Evolutionary conservation across 1,140 invertebrate species (phyloP), one percentile per base, ranked within the genome.

Genomic region (Pseudobourletiella spinata): DNA sequence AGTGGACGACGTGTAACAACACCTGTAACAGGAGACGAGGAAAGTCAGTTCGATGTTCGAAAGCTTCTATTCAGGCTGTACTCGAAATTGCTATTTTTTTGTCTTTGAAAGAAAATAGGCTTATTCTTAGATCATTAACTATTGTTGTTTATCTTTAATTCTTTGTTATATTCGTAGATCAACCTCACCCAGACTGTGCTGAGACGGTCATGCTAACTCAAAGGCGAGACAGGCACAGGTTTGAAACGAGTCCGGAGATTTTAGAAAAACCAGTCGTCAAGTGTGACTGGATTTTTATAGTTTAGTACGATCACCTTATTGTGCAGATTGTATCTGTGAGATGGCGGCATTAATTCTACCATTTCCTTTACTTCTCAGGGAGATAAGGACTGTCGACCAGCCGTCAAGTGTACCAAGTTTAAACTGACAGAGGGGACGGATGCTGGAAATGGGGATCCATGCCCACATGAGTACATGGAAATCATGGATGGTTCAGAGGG

Each of bases 401-500:
- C 20, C 4, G 8, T 51, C 48, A 51, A 51, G 28, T 51, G 48
- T 26, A 51, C 15, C 18, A 51, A 26, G 48, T 25, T 51, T 6
- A 51, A 51, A 25, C 22, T 51, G 20, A 51, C 48, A 26, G 48
- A 51, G 28, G 14, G 3, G 24, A 26, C 48, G 14, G 3, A 4
- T 14, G 16, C 15, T 8, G 22, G 22, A 8, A 26, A 51, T 26
- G 48, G 48, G 8, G 48, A 51, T 51, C 48, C 48, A 26, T 51
- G 48, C 28, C 48, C 48, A 6, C 22, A 51, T 25, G 25, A 51
- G 60, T 43, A 57, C 43, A 28, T 66, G 2, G 50, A 63, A 44
- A 39, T 66, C 1, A 56, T 61, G 0, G 65, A 66, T 43, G 60
- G 65, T 29, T 59, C 57, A 8, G 57, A 43, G 14, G 65, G 65